A percentile compares a stretch with the other conserved stretches of the same genome.
Conservation (phyloP, 2,888 invertebrate genomes). For the Electrophaes corylata region DNA sequence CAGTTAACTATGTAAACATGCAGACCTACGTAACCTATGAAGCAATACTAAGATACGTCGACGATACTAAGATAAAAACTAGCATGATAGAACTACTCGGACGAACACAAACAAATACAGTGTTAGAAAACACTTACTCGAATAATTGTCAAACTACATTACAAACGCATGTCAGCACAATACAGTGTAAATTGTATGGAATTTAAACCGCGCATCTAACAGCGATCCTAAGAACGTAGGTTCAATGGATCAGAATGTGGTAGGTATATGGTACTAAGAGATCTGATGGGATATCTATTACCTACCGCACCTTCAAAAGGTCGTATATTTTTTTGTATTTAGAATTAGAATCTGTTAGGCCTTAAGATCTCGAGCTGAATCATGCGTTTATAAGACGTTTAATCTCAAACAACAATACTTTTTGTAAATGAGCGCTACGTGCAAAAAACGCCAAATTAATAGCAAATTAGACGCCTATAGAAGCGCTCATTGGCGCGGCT, state of each 20-base stretch:
- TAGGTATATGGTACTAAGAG: no score
- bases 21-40: no score
- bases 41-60: no score
- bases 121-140: slow-evolving; percentile 4
- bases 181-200: background rate
- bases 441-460: slow-evolving; percentile 8
- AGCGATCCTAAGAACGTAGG: no score
- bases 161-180: background rate
- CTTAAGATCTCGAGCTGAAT: slow-evolving; percentile 2
- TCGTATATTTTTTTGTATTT: no score
- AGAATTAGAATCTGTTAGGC: no score
- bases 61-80: background rate
- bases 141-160: background rate
- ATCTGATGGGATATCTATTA: no score
- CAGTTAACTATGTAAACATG: no score
- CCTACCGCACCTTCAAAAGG: no score
- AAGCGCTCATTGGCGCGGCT: no score
- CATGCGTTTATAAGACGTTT: background rate
- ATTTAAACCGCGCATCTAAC: background rate
- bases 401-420: background rate
- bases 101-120: background rate
- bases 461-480: no score
- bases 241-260: no score
- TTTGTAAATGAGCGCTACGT: slow-evolving; percentile 2
- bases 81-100: background rate